phyloP scores from a whole-genome alignment of 2,797 vertebrate species.

The Peromyscus attwateri region DNA sequence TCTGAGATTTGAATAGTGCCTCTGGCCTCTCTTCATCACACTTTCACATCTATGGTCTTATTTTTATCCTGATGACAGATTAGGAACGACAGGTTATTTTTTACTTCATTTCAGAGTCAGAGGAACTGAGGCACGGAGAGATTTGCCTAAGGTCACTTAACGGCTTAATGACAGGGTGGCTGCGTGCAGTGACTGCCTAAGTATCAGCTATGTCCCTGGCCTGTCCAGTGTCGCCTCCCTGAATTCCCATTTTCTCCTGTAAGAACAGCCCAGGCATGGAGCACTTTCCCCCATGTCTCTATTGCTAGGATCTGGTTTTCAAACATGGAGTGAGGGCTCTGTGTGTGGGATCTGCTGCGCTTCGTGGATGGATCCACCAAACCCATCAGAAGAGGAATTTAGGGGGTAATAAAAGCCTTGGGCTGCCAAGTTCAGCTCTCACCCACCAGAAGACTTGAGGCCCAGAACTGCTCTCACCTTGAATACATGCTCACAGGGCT shows the following conservation, averaged over 20 bases:
- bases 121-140: slow-evolving; percentile 28
- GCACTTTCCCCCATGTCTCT: neutral
- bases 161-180: slow-evolving; percentile 43
- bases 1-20: neutral
- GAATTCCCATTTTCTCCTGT: neutral
- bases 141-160: slow-evolving; percentile 16
- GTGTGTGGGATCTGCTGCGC: neutral
- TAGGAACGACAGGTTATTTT: neutral
- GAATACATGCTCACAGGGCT: neutral
- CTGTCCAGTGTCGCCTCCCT: neutral
- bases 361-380: neutral
- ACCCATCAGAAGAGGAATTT: neutral
- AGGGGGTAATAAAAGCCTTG: neutral
- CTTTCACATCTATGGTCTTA: neutral
- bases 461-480: neutral
- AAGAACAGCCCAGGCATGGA: neutral
- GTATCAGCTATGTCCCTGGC: fast-evolving
- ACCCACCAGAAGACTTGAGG: neutral
- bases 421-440: fast-evolving
- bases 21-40: neutral
- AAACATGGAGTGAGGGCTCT: neutral
- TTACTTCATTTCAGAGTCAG: neutral
- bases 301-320: neutral
- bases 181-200: neutral
- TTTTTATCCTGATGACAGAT: slow-evolving; percentile 18